Evolutionary conservation across 2,888 invertebrate species (phyloP), one percentile per base, ranked within the genome.

Genomic region (Drosophila borborema): DNA sequence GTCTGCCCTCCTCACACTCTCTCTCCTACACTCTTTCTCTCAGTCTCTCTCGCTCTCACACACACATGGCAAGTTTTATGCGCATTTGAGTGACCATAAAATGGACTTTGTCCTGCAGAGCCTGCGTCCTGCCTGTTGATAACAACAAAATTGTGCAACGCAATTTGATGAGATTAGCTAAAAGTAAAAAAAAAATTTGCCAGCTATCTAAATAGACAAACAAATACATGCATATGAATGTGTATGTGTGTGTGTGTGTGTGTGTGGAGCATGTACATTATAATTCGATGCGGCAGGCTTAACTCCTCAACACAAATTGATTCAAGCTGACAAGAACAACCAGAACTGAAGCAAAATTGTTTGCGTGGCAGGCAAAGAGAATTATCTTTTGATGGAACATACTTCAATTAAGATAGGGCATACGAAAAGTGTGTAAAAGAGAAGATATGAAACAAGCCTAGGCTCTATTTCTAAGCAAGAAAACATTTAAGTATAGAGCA

Each of bases 51-150:
- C 41, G 66, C 62, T 56, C 59, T 40, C 43, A 64, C 14, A 0
- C 14, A 0, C 45, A 65, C 63, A 62, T 61, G 55, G 63, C 69
- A 65, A 78, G 70, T 88, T 89, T 86, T 83, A 80, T 86, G 87
- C 79, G 73, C 77, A 67, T 88, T 84, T 86, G 81, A 89, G 83
- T 80, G 86, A 88, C 82, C 85, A 85, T 80, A 90, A 82, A 83
- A 74, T 72, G 70, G 48, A 53, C 81, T 67, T 16, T 56, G 64
- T 58, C 61, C 54, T 38, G 54, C 76, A 62, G 51, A 67, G 61
- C 45, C 71, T 62, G 69, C 58, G 73, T 78, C 66, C 69, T 54
- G 72, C 70, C 67, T 55, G 71, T 68, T 77, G 86, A 90, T 90
- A 90, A 84, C 81, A 64, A 78, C 67, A 68, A 80, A 86, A 81